phyloP scores from a whole-genome alignment of 1,140 invertebrate genomes.

The Platyscapa corneri region DNA sequence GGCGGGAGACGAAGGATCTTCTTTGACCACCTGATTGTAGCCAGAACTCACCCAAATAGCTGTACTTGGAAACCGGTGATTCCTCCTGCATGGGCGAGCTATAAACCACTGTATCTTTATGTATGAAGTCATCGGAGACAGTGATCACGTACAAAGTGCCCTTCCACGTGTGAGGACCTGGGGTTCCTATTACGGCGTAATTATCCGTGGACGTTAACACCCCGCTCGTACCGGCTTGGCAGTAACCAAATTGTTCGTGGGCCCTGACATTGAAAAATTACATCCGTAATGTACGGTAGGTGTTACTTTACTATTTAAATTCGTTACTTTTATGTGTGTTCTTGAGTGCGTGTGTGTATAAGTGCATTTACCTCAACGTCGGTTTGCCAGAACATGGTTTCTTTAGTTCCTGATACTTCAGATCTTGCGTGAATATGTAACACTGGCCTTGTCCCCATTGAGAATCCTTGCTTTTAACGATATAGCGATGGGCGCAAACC shows the following conservation, averaged over 20 bases:
- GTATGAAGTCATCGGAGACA: constrained; percentile 83
- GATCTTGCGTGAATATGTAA: constrained; percentile 85
- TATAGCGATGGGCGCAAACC: constrained; percentile 94
- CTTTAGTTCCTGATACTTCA: constrained; percentile 82
- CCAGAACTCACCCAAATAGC: constrained; percentile 83
- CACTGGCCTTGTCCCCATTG: constrained; percentile 92
- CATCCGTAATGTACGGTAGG: not conserved
- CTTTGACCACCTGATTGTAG: not conserved
- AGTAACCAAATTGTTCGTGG: constrained; percentile 92
- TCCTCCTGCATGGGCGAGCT: constrained; percentile 81
- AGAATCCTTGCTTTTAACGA: constrained; percentile 80
- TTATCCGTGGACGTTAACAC: constrained; percentile 83
- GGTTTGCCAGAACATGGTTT: constrained; percentile 88
- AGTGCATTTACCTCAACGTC: constrained; percentile 77
- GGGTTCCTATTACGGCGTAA: constrained; percentile 87
- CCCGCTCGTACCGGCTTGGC: constrained; percentile 93
- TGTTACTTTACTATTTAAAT: not conserved
- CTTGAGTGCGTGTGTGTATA: not conserved
- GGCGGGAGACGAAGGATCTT: not conserved
- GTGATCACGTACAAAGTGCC: constrained; percentile 89
- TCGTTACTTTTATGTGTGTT: not conserved
- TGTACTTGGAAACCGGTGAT: constrained; percentile 89
- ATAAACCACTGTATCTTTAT: constrained; percentile 86
- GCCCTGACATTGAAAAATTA: constrained; percentile 74
- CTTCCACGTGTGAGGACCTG: constrained; percentile 90